Evolutionary conservation across 2,888 invertebrate species (phyloP).

Genomic region (Cephus runcator): DNA sequence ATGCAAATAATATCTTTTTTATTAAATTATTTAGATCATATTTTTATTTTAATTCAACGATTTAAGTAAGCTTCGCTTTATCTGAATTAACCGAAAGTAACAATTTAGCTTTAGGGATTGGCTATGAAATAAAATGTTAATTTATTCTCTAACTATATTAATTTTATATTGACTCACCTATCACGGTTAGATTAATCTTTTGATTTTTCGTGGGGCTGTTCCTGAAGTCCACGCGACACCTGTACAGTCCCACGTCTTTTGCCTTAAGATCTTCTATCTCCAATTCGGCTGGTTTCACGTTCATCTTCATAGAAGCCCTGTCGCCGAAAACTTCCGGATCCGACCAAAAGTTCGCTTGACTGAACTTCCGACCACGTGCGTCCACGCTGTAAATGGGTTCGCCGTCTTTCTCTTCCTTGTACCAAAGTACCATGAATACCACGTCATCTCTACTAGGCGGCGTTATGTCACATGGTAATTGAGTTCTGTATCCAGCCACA

Average conservation of each 20-base stretch:
- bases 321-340: slow-evolving; percentile 63
- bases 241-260: slow-evolving; percentile 67
- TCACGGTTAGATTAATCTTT: slow-evolving; percentile 68
- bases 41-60: not conserved
- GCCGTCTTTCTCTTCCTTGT: slow-evolving; percentile 79
- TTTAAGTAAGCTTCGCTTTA: not conserved
- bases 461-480: slow-evolving; percentile 87
- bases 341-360: slow-evolving; percentile 65
- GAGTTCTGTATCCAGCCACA: slow-evolving; percentile 83
- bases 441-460: slow-evolving; percentile 81
- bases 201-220: slow-evolving; percentile 68
- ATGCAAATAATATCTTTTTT: not conserved
- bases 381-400: slow-evolving; percentile 85
- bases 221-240: slow-evolving; percentile 68
- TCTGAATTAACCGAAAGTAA: not conserved
- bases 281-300: slow-evolving; percentile 62
- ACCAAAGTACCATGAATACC: slow-evolving; percentile 92
- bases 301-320: slow-evolving; percentile 68
- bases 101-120: not conserved
- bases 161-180: slow-evolving; percentile 61
- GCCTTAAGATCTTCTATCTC: slow-evolving; percentile 62
- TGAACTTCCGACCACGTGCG: slow-evolving; percentile 63
- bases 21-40: not conserved
- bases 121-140: not conserved
- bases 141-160: not conserved